phyloP scores from a whole-genome alignment of 2,888 invertebrate genomes.

The Papilio gigon region DNA sequence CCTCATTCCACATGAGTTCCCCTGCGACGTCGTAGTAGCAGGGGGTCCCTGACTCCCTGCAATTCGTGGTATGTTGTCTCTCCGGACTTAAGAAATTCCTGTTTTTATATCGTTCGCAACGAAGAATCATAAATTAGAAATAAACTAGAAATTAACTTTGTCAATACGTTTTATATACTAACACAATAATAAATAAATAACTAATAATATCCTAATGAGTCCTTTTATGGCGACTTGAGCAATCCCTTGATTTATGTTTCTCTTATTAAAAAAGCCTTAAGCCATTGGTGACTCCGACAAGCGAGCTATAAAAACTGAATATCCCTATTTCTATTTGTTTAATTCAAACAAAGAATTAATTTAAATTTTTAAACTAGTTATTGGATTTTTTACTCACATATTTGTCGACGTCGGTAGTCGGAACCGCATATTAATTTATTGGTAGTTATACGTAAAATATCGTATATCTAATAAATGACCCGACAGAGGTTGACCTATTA shows the following conservation, averaged over 20 bases:
- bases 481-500: slow-evolving; percentile 6
- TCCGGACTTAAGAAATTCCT: slow-evolving; percentile 7
- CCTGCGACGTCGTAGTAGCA: slow-evolving; percentile 38
- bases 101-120: background rate
- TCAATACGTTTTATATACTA: no score
- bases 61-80: slow-evolving; percentile 33
- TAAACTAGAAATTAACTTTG: background rate
- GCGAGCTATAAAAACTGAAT: background rate
- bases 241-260: background rate
- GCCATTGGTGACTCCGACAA: background rate
- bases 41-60: slow-evolving; percentile 34
- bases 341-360: background rate
- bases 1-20: slow-evolving; percentile 49
- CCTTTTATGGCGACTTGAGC: background rate
- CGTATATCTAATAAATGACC: background rate
- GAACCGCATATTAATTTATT: slow-evolving; percentile 5
- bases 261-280: background rate
- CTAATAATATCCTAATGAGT: no score
- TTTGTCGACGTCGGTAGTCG: background rate
- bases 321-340: background rate
- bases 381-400: background rate
- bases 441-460: background rate
- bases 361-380: background rate
- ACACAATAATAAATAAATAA: no score
- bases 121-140: background rate